A percentile compares a stretch with the other conserved stretches of the same genome.
Evolutionary conservation across 2,113 vertebrate species (phyloP).

Genomic region (Manacus vitellinus): DNA sequence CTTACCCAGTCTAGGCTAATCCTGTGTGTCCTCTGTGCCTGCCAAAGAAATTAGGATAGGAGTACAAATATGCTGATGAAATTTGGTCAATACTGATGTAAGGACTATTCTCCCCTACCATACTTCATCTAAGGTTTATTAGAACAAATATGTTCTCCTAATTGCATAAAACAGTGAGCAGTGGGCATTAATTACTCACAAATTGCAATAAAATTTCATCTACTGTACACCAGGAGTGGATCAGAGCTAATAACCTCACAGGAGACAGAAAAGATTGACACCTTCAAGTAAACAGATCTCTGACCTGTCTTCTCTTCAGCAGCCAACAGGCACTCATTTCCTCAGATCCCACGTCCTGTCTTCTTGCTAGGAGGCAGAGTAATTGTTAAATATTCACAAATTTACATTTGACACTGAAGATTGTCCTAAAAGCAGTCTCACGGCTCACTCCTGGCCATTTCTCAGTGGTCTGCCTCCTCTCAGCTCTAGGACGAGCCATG

Average conservation of each 20-base stretch:
- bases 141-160: not conserved
- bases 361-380: not conserved
- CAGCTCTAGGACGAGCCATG: accelerated
- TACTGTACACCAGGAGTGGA: not conserved
- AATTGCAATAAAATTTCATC: not conserved
- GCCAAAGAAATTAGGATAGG: not conserved
- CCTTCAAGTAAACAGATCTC: not conserved
- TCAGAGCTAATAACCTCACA: not conserved
- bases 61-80: not conserved
- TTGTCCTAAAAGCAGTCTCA: not conserved
- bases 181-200: not conserved
- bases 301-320: not conserved
- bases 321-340: accelerated
- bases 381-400: not conserved
- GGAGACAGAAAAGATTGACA: not conserved
- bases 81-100: not conserved
- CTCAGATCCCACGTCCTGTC: not conserved
- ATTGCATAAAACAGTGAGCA: not conserved
- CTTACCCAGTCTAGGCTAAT: not conserved
- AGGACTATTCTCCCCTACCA: not conserved
- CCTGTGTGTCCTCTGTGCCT: not conserved
- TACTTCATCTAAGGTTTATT: not conserved
- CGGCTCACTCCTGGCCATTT: accelerated
- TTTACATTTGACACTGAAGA: not conserved
- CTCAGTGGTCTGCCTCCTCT: not conserved